Evolutionary conservation across 2,888 invertebrate species (phyloP), one percentile per base, ranked within the genome.

Genomic region (Scaptomyza flava): DNA sequence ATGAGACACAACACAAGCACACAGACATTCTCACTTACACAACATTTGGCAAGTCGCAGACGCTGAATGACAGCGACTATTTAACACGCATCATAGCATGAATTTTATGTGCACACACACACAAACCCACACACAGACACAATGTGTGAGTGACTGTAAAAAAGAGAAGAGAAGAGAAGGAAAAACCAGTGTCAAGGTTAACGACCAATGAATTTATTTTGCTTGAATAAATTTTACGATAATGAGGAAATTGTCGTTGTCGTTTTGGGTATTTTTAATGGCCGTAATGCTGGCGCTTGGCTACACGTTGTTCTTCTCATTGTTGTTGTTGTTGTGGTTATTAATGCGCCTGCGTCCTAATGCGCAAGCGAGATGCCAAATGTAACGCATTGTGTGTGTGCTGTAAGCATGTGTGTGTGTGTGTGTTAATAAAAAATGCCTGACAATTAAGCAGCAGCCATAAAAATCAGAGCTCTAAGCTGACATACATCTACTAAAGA

Each of bases 151-250:
- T 70, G 48, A 68, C 51, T 71, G 58, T 31, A 8, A 41, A 41
- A 41, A 41, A 17, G 9, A 41, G 14, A 38, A 38, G 76, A 46
- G 68, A 67, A 65, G 76, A 69, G 79, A 83, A 79, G 79, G 79
- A 88, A 89, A 90, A 90, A 90, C 88, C 90, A 90, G 91, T 91
- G 92, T 92, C 92, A 92, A 92, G 92, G 92, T 92, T 92, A 92
- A 92, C 91, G 92, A 91, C 92, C 91, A 91, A 91, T 91, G 91
- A 91, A 91, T 91, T 91, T 90, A 91, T 91, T 90, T 91, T 91
- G 91, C 91, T 91, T 91, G 91, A 91, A 91, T 91, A 91, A 91
- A 90, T 91, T 91, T 91, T 91, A 91, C 91, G 91, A 90, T 91
- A 91, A 91, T 91, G 90, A 90, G 90, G 90, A 90, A 90, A 91